Evolutionary conservation across 2,888 invertebrate genomes (phyloP), one percentile per base, ranked within the genome.

Genomic region (Acanthosepion esculentum): DNA sequence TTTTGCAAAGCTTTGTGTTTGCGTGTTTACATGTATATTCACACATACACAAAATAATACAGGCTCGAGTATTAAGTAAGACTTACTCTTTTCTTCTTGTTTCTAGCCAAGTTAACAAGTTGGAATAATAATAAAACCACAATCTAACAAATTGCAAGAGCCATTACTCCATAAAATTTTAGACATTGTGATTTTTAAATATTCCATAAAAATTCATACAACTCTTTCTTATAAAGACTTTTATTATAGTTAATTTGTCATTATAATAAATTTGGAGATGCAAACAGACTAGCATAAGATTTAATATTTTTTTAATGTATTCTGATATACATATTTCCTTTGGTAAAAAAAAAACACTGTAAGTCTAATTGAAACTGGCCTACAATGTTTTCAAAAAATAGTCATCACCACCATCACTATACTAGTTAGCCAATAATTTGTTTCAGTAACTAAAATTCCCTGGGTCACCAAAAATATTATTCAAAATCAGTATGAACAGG

Each of bases 391-490:
- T 0, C 10, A 78, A 78, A 78, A 78, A 78, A 59, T 59, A 78
- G n/a, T 78, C 78, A 78, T 78, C 78, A 78, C n/a, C 78, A 78
- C n/a, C 78, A 78, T 78, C 78, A 78, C n/a, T 78, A 78, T 78
- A 33, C 78, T 78, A 78, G n/a, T 33, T 78, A 78, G n/a, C 78
- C 15, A 78, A 78, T 29, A 78, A n/a, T 78, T 78, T 78, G n/a
- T 33, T 78, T 78, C n/a, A 78, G n/a, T n/a, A n/a, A 78, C 78
- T 78, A 78, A n/a, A 29, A 29, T 78, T 78, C 8, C 78, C n/a
- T n/a, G 78, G 59, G 59, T 59, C 59, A 59, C 59, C 26, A 4
- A 53, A 53, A 18, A 55, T 55, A 55, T 59, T 23, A 59, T 59
- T 59, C 23, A 59, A 29, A n/a, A 78, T 78, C 78, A 78, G 78